Conservation (phyloP, 1,140 invertebrate species). For the Apis mellifera region Amel_HAv3.1 CM009939.2:4326001-4326500, state of each 20-base stretch:
- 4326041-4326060: neutral
- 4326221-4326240: slow-evolving; percentile 4
- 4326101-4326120: slow-evolving; percentile 30
- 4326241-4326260: neutral
- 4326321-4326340: no score
- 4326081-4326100: slow-evolving; percentile 40
- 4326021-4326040: neutral
- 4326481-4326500: no score
- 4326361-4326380: no score
- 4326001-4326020: neutral
- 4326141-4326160: slow-evolving; percentile 15
- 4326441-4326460: no score
- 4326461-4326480: no score
- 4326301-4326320: neutral
- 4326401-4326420: no score
- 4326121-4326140: slow-evolving; percentile 27
- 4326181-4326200: neutral
- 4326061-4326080: neutral
- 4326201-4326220: neutral
- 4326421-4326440: no score
- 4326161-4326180: slow-evolving; percentile 39
- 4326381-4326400: no score
- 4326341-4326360: no score
- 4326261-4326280: neutral
- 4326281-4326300: neutral